phyloP scores from a whole-genome alignment of 2,113 vertebrate species.

The Tyrannus savana region DNA sequence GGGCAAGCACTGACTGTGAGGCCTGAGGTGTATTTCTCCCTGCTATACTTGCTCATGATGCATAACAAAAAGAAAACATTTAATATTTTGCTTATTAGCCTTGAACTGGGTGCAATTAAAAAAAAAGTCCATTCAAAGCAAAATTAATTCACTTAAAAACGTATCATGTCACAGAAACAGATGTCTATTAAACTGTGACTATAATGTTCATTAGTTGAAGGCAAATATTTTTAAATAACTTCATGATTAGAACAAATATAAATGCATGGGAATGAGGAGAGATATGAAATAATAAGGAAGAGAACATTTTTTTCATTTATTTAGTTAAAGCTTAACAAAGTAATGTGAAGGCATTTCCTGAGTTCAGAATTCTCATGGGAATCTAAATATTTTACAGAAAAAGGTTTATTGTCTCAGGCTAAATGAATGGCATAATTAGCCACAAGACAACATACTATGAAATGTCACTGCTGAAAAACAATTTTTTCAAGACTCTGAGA shows the following conservation, averaged over 20 bases:
- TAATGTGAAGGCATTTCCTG: background rate
- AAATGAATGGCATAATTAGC: background rate
- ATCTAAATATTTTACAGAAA: constrained; percentile 2
- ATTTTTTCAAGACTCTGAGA: background rate
- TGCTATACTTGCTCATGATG: background rate
- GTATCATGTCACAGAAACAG: background rate
- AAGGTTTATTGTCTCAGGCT: background rate
- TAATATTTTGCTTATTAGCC: background rate
- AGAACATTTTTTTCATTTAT: background rate
- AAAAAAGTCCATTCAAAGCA: background rate
- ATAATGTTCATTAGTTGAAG: background rate
- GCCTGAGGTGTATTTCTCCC: background rate
- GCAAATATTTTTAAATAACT: background rate
- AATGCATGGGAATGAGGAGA: background rate
- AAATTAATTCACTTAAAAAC: constrained; percentile 2
- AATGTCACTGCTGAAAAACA: background rate
- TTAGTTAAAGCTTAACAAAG: background rate
- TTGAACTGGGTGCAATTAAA: background rate
- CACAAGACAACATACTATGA: background rate
- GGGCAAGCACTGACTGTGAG: background rate
- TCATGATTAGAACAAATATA: background rate
- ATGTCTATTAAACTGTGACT: background rate
- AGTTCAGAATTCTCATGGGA: background rate
- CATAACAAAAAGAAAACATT: background rate
- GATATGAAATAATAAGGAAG: background rate